Conservation (phyloP, 2,888 invertebrate species). For the Agriopis marginaria region DNA sequence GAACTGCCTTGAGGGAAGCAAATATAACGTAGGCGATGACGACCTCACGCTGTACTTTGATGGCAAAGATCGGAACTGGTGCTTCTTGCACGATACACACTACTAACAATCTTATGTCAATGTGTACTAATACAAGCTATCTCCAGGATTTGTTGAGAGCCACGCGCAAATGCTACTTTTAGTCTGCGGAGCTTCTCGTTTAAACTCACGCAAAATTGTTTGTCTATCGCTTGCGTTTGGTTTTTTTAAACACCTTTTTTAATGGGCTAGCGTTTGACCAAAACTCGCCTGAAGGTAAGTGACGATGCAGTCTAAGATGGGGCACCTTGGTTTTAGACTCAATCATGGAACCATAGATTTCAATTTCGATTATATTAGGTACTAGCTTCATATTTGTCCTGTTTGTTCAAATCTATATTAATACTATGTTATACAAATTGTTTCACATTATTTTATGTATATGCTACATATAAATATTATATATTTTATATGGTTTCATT, state of each 20-base stretch:
- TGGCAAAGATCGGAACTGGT: constrained; percentile 1
- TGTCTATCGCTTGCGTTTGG: no score
- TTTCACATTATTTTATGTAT: neutral
- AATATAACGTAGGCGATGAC: neutral
- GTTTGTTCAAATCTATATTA: neutral
- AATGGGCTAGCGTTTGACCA: no score
- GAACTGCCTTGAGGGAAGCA: neutral
- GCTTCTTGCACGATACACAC: neutral
- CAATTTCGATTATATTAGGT: neutral
- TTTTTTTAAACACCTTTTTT: no score
- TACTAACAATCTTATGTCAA: neutral
- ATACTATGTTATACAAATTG: neutral
- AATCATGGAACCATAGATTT: no score
- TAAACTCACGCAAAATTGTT: no score
- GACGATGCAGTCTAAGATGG: no score
- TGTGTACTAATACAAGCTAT: neutral
- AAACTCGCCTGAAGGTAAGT: no score
- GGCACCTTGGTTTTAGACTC: no score
- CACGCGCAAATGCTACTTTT: no score
- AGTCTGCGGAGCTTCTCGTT: no score
- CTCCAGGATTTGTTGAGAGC: no score
- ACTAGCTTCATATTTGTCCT: neutral
- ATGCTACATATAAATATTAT: neutral
- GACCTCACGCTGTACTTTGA: neutral
- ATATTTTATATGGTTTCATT: neutral